A percentile compares a stretch with the other conserved stretches of the same genome.
Conservation (phyloP, 2,888 invertebrate species). For the Tenthredo notha region DNA sequence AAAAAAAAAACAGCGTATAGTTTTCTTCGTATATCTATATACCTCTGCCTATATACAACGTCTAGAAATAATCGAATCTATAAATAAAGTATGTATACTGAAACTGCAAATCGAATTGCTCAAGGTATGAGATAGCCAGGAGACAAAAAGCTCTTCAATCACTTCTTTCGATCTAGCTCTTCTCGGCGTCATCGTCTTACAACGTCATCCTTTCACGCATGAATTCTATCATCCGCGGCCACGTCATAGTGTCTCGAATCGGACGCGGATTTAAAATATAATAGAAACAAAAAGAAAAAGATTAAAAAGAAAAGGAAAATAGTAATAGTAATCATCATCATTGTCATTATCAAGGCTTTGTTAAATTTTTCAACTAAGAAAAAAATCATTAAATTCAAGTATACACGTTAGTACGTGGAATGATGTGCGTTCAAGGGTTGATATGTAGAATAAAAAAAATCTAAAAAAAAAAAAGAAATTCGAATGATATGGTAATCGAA, state of each 20-base stretch:
- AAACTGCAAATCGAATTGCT: conserved; percentile 44
- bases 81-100: conserved; percentile 24
- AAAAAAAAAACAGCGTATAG: neutral
- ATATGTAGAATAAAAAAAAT: neutral
- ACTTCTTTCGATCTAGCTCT: conserved; percentile 9
- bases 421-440: neutral
- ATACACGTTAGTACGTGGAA: neutral
- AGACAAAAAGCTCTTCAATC: conserved; percentile 41
- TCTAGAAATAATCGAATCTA: conserved; percentile 16
- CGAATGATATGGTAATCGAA: conserved; percentile 7
- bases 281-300: neutral
- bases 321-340: neutral
- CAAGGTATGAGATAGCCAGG: neutral
- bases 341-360: neutral
- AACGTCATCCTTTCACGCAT: conserved; percentile 49
- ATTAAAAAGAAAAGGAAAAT: too few relatives aligned
- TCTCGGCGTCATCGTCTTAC: conserved; percentile 21
- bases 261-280: neutral
- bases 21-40: neutral
- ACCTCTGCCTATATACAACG: neutral
- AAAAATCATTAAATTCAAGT: neutral
- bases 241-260: conserved; percentile 27
- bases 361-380: neutral
- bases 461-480: neutral
- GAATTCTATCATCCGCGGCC: neutral